Evolutionary conservation across 2,888 invertebrate genomes (phyloP), one percentile per base, ranked within the genome.

Genomic region (Anoplius nigerrimus): DNA sequence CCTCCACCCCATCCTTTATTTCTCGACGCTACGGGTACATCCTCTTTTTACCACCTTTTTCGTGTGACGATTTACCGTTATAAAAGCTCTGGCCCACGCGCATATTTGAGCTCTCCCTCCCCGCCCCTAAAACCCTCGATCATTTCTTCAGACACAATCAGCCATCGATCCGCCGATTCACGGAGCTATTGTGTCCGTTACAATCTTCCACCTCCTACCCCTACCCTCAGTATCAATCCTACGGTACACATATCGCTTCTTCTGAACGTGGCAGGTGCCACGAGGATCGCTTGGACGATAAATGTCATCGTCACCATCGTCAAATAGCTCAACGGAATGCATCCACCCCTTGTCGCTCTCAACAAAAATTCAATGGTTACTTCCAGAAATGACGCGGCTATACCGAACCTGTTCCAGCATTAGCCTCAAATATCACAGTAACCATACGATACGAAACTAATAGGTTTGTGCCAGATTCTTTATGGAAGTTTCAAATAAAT

Each of bases 11-110:
- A 69, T 74, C 67, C 72, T 74, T 69, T 65, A 61, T 63, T 61
- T 67, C 70, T 69, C 58, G 62, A 63, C 45, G 46, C 34, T 24
- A 20, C 16, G 54, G 54, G 53, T 55, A 67, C 77, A 78, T 79
- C 79, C 79, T 72, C 76, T 79, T 80, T 78, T 80, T 80, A 76
- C 70, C 80, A 76, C 74, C 79, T 80, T 80, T 34, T 79, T 72
- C 73, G 75, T 68, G 66, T 75, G 54, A 69, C 67, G 74, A 73
- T 78, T 78, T 71, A 78, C 78, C 78, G 78, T 78, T 78, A 76
- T 75, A 74, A 78, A 78, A 75, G 72, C 71, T 71, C 65, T 27
- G 56, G 66, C 78, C 76, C 78, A 76, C 78, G 76, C 78, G 75
- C 20, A 34, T 42, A 48, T 62, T 51, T 20, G 21, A 42, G n/a